phyloP scores from a whole-genome alignment of 2,888 invertebrate genomes.

The Leptura quadrifasciata region DNA sequence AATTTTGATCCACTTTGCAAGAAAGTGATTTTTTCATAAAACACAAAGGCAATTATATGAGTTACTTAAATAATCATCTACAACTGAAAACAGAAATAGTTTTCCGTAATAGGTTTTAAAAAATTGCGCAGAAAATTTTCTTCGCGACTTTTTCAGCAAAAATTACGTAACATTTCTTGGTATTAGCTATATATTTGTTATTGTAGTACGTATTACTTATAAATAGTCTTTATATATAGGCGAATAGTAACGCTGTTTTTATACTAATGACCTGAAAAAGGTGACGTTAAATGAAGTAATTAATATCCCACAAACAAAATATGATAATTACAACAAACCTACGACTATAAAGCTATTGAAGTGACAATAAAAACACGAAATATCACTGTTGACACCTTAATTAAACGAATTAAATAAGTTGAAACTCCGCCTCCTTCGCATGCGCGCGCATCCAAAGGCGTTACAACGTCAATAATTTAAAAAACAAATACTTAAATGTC shows the following conservation, averaged over 20 bases:
- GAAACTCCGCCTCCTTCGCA: conserved; percentile 59
- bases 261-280: conserved; percentile 31
- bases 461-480: conserved; percentile 54
- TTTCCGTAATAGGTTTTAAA: too few relatives aligned
- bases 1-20: too few relatives aligned
- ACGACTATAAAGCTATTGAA: conserved; percentile 49
- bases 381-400: conserved; percentile 65
- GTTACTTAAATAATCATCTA: too few relatives aligned
- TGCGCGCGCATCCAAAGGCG: conserved; percentile 68
- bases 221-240: too few relatives aligned
- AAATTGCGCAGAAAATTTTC: too few relatives aligned
- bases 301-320: conserved; percentile 46
- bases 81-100: too few relatives aligned
- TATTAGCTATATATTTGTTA: too few relatives aligned
- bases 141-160: too few relatives aligned
- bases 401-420: conserved; percentile 64
- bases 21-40: too few relatives aligned
- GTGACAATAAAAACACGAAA: conserved; percentile 62
- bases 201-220: too few relatives aligned
- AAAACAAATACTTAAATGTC: conserved; percentile 64
- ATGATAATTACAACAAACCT: conserved; percentile 52
- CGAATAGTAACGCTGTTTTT: background rate
- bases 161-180: too few relatives aligned
- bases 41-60: too few relatives aligned
- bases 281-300: conserved; percentile 48